Evolutionary conservation across 2,113 vertebrate species (phyloP), one percentile per base, ranked within the genome.

Genomic region (Pithys albifrons): DNA sequence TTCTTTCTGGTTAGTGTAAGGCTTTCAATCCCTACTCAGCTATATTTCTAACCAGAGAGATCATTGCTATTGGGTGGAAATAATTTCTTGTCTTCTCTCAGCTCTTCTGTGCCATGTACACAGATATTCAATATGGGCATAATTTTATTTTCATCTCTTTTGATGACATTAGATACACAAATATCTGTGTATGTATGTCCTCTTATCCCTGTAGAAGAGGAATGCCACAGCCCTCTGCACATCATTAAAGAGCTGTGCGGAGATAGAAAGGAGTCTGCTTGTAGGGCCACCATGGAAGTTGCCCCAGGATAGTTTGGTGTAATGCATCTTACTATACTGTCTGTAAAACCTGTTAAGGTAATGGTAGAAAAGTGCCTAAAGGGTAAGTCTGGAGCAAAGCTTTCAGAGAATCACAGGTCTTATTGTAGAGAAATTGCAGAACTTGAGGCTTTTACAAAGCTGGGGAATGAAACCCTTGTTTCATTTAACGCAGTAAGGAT

Each of bases 261-360:
- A 84, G 28, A n/a, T 22, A 65, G 48, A 91, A 78, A 69, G 15
- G n/a, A 37, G 4, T 24, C 24, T 66, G 20, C 62, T 59, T 25
- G 8, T 13, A 71, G 7, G 28, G 14, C 52, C 2, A 1, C 19
- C 1, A 0, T 75, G 24, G 48, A 20, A 57, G 7, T n/a, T 61
- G 35, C 24, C 37, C 12, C 22, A 39, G 29, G 24, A 69, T 12
- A 3, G 1, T 31, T 75, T 9, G 3, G 7, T 69, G 12, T 41
- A 70, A 88, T 27, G 33, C 31, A 28, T 25, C 22, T 84, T n/a
- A 37, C 54, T 58, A 8, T 7, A 22, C 3, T 64, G 27, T 27
- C 51, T 91, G 24, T 45, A 76, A 79, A 61, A 10, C 12, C 58
- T 52, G 12, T 33, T 57, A 76, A 19, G 33, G 16, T 8, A 62